Conservation (phyloP, 1,140 invertebrate genomes). For the Zaprionus kolodkinae region DNA sequence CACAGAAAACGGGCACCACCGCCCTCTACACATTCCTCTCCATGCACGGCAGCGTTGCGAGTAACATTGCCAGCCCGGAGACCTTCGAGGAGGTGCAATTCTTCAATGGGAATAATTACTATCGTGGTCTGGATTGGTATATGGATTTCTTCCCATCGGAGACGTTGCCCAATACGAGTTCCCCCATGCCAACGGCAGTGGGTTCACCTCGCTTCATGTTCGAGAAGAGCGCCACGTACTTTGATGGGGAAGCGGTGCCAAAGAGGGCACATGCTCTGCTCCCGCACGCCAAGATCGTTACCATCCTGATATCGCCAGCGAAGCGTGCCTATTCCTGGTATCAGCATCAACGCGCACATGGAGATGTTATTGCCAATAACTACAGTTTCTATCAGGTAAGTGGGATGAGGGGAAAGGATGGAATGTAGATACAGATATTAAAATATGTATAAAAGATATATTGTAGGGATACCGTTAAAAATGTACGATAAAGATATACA, state of each 20-base stretch:
- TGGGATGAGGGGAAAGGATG: not conserved
- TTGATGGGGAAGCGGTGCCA: constrained; percentile 97
- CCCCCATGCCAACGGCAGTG: constrained; percentile 85
- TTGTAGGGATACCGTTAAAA: too few relatives aligned
- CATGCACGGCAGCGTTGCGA: constrained; percentile 97
- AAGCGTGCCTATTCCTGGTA: constrained; percentile 99
- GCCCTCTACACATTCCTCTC: constrained; percentile 98
- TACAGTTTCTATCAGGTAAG: constrained; percentile 94
- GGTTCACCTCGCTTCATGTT: constrained; percentile 87
- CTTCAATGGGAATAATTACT: constrained; percentile 99
- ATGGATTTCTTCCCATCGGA: constrained; percentile 96
- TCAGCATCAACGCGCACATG: constrained; percentile 97
- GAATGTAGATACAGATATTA: not conserved
- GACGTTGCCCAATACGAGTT: constrained; percentile 85
- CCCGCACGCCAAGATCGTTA: constrained; percentile 96
- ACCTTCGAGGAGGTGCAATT: constrained; percentile 99
- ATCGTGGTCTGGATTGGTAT: constrained; percentile 98
- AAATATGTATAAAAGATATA: not conserved
- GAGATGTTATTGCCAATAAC: constrained; percentile 95
- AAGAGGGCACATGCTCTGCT: constrained; percentile 94
- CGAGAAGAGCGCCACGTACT: constrained; percentile 99
- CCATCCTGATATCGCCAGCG: constrained; percentile 97
- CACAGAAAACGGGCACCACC: constrained; percentile 99
- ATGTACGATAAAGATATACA: too few relatives aligned
- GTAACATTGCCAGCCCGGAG: constrained; percentile 94